These are phyloP conservation scores for Drosophila nebulosa DNA, from an alignment of 1,140 invertebrate species.

Conservation along the genomic window DNA sequence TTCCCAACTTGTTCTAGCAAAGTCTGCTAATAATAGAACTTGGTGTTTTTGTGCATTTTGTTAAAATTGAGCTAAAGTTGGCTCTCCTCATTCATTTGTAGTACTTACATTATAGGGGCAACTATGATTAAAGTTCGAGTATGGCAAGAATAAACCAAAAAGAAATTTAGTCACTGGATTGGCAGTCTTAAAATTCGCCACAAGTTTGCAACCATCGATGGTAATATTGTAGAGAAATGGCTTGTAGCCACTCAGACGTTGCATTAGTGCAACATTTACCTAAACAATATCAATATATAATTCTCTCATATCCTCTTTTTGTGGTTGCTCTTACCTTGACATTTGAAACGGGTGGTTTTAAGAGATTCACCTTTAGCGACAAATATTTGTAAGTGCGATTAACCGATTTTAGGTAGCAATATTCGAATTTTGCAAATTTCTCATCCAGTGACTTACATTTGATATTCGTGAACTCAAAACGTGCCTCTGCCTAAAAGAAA, in stretches of 20 bases:
- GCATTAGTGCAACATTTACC: not conserved
- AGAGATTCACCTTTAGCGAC: not conserved
- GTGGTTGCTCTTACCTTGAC: not conserved
- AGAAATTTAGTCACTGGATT: not conserved
- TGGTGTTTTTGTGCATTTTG: too few species aligned
- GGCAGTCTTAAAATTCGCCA: not conserved
- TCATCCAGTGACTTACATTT: not conserved
- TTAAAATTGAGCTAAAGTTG: too few species aligned
- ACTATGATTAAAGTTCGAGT: not conserved
- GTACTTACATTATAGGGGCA: not conserved
- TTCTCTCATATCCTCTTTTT: not conserved
- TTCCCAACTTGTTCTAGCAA: too few species aligned
- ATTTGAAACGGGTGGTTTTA: not conserved
- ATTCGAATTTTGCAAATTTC: not conserved
- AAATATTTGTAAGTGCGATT: not conserved
- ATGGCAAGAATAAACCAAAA: not conserved
- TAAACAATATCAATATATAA: not conserved
- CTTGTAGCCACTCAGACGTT: not conserved
- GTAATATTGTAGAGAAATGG: not conserved
- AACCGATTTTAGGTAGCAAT: not conserved
- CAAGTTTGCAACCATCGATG: not conserved
- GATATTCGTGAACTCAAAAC: not conserved
- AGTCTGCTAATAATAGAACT: too few species aligned
- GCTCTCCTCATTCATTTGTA: too few species aligned
- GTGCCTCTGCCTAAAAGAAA: not conserved